Evolutionary conservation across 2,888 invertebrate species (phyloP), one percentile per base, ranked within the genome.

Genomic region (Acronicta alni): DNA sequence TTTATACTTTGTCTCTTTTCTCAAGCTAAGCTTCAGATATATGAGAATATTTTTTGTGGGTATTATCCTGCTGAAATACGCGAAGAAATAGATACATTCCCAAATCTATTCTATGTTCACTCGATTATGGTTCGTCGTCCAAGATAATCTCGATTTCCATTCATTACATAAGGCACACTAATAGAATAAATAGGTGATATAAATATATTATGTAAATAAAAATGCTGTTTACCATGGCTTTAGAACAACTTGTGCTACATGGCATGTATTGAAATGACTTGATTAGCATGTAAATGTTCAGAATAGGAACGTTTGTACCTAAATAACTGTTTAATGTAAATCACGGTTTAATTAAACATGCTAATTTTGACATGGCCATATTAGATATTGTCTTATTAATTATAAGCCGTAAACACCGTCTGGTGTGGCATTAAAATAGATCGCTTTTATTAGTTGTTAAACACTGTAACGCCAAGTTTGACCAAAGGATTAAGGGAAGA

Each of bases 291-390:
- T 48, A 48, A 68, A 70, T 70, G 66, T 37, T 48, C 32, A 20
- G 41, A 42, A 65, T 70, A 49, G 52, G 20, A 59, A 47, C 44
- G 20, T 59, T 57, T 32, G 52, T 39, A 39, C 32, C 15, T 55
- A 53, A 56, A 70, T 45, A 59, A 59, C 52, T 23, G 15, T 55
- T 59, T 65, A 65, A 68, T 68, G 67, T 60, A 42, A 68, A 68
- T 70, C 41, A 17, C 4, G 18, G 41, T 32, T 55, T 44, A 60
- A 68, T 68, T 65, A 65, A 65, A 53, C 18, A 70, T 70, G 67
- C n/a, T 39, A 60, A 70, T 69, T 55, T 47, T 16, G 35, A 38
- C 41, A 46, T 47, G n/a, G 32, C 53, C 37, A 43, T 57, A 35
- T 49, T 30, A 47, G 17, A 44, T 16, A 39, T 20, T 12, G n/a